A percentile compares a stretch with the other conserved stretches of the same genome.
Evolutionary conservation across 2,888 invertebrate genomes (phyloP).

Genomic region (Entomobrya proxima): DNA sequence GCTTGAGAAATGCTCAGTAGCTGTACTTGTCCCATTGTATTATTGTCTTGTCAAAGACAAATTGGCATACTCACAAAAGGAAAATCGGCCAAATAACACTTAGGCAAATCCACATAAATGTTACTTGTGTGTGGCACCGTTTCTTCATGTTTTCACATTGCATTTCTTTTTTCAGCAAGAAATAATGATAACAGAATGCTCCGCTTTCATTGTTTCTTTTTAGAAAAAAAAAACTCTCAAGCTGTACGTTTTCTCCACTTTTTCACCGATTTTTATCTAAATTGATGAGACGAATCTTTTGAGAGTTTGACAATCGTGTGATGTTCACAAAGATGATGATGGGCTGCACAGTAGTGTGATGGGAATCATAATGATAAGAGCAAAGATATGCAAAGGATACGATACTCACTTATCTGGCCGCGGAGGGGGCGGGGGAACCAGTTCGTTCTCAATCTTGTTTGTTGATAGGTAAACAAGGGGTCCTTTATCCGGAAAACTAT

Average conservation of each 20-base stretch:
- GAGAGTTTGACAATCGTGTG: constrained; percentile 24
- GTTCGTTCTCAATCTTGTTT: constrained; percentile 66
- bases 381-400: constrained; percentile 30
- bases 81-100: background rate
- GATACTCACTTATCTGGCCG: constrained; percentile 64
- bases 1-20: constrained; percentile 25
- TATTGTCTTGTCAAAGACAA: constrained; percentile 2
- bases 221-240: background rate
- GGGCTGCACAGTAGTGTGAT: constrained; percentile 3
- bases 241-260: background rate
- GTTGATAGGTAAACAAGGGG: constrained; percentile 40
- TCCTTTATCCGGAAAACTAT: constrained; percentile 59
- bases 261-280: background rate
- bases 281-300: background rate
- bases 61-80: constrained; percentile 43
- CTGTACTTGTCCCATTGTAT: background rate
- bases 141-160: background rate
- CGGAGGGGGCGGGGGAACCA: constrained; percentile 60
- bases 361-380: background rate
- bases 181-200: background rate
- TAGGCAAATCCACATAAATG: background rate
- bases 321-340: background rate
- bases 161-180: background rate
- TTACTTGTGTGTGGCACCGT: background rate
- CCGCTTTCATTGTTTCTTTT: constrained; percentile 4